phyloP scores from a whole-genome alignment of 2,797 vertebrate species.

The Anabacerthia variegaticeps region DNA sequence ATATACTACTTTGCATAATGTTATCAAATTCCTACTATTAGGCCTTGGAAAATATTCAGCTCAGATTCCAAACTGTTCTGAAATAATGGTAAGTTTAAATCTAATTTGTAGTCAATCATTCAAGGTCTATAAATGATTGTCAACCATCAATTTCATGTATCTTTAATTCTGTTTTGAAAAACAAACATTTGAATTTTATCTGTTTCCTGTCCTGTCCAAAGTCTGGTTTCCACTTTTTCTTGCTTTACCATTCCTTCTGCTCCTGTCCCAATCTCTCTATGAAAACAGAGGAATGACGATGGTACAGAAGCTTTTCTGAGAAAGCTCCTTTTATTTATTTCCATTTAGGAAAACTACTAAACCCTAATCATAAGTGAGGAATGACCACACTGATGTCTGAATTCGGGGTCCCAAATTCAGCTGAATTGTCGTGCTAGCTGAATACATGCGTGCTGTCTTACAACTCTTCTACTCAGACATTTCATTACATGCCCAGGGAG shows the following conservation, averaged over 20 bases:
- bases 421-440: neutral
- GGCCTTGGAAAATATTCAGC: conserved; percentile 48
- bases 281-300: neutral
- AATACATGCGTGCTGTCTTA: neutral
- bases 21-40: conserved; percentile 57
- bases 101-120: conserved; percentile 44
- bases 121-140: neutral
- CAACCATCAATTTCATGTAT: neutral
- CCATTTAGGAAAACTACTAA: neutral
- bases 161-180: conserved; percentile 26
- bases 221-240: neutral
- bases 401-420: neutral
- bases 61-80: conserved; percentile 31
- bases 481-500: neutral
- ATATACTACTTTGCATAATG: conserved; percentile 58
- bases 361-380: neutral
- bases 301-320: neutral
- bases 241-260: neutral
- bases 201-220: neutral
- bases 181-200: neutral
- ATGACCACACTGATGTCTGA: neutral
- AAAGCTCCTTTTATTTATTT: neutral
- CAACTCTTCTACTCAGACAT: neutral
- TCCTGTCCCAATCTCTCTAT: neutral
- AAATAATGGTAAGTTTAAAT: conserved; percentile 51